These are phyloP conservation scores for Tragulus kanchil DNA, from an alignment of 2,113 vertebrate species.

Conservation along the genomic window DNA sequence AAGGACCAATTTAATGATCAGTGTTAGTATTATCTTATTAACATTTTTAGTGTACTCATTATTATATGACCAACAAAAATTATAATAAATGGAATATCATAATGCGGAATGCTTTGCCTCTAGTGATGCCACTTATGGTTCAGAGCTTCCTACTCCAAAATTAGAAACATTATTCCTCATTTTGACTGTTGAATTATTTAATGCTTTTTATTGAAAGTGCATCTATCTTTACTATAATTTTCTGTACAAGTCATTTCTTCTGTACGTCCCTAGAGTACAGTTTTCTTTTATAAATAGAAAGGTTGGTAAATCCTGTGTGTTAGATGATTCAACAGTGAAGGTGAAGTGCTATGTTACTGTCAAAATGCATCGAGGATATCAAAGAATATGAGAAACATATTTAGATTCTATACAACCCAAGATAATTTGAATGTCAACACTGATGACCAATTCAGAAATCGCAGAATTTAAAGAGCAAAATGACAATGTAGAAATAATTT, in stretches of 20 bases:
- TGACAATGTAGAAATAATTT: not conserved
- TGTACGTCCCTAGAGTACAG: not conserved
- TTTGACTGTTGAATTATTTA: not conserved
- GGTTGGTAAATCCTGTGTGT: not conserved
- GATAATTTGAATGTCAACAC: not conserved
- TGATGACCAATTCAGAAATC: not conserved
- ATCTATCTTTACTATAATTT: not conserved
- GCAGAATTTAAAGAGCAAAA: conserved; percentile 39
- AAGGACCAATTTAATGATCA: not conserved
- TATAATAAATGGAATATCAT: not conserved
- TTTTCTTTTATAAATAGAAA: conserved; percentile 43
- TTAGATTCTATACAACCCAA: not conserved
- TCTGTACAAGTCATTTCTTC: not conserved
- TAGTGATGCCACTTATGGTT: not conserved
- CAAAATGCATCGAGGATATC: not conserved
- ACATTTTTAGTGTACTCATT: not conserved
- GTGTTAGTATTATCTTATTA: not conserved
- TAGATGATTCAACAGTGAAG: not conserved
- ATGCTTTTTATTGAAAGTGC: not conserved
- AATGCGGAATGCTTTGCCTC: not conserved
- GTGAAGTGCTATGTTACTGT: not conserved
- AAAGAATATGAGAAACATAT: not conserved
- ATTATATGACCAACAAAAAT: not conserved
- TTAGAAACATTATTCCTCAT: not conserved
- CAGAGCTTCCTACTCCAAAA: not conserved